These are phyloP conservation scores for Acridotheres tristis DNA, from an alignment of 2,797 vertebrate genomes.

Conservation along the genomic window DNA sequence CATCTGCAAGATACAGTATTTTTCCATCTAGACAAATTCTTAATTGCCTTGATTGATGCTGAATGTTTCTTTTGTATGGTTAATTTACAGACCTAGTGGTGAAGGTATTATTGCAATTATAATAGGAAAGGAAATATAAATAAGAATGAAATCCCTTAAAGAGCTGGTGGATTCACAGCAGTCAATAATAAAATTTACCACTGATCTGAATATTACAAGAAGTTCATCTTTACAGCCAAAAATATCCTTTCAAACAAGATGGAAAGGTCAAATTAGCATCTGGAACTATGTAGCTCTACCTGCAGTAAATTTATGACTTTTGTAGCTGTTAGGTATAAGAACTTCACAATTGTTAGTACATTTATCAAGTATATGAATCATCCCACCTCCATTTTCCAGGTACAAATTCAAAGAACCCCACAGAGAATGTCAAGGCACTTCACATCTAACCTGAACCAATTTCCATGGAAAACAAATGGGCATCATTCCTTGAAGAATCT, in stretches of 20 bases:
- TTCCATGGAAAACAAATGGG: constrained; percentile 5
- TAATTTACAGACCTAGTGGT: neutral
- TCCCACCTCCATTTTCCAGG: neutral
- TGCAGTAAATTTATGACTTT: neutral
- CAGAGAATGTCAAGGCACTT: neutral
- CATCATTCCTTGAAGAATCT: neutral
- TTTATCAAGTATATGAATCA: constrained; percentile 12
- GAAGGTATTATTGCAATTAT: neutral
- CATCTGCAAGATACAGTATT: neutral
- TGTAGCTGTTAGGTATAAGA: neutral
- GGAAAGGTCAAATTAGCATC: constrained; percentile 33
- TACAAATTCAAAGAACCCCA: neutral
- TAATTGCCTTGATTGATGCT: neutral
- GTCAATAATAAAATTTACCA: neutral
- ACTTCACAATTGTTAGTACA: neutral
- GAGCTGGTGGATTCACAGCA: neutral
- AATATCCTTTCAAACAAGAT: neutral
- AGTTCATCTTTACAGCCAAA: neutral
- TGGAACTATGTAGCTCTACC: neutral
- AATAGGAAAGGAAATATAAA: neutral
- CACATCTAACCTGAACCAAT: constrained; percentile 13
- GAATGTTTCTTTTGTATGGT: neutral
- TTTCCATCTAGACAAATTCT: neutral
- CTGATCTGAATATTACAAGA: neutral
- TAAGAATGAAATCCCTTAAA: neutral